phyloP scores from a whole-genome alignment of 2,888 invertebrate species.

The Apotomis turbidana region DNA sequence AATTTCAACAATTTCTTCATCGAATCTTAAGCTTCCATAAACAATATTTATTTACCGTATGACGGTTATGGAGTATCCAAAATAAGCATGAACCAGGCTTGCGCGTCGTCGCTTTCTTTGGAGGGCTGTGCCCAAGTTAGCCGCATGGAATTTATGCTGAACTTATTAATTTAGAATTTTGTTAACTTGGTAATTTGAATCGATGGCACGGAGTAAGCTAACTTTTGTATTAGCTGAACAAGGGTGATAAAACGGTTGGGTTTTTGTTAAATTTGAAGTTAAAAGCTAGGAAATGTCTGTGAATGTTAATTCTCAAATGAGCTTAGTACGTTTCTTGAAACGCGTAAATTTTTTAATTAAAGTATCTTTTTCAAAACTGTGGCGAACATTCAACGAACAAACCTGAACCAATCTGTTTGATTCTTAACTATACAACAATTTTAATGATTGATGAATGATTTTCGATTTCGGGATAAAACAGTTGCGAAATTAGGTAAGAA shows the following conservation, averaged over 20 bases:
- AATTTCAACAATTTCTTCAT: constrained; percentile 59
- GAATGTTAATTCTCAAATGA: too few species aligned
- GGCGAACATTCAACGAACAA: too few species aligned
- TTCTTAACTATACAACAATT: too few species aligned
- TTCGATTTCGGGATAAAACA: too few species aligned
- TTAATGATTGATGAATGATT: too few species aligned
- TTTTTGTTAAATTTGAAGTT: constrained; percentile 43
- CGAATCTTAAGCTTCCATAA: constrained; percentile 57
- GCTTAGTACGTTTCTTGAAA: too few species aligned
- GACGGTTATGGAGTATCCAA: constrained; percentile 17
- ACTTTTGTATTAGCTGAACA: constrained; percentile 65
- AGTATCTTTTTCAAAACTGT: too few species aligned
- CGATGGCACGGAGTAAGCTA: constrained; percentile 57
- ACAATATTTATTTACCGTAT: constrained; percentile 59
- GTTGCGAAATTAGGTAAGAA: too few species aligned
- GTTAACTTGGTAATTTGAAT: constrained; percentile 66
- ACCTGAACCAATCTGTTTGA: too few species aligned
- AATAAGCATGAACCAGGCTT: constrained; percentile 20
- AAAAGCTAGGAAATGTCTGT: too few species aligned
- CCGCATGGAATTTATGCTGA: constrained; percentile 59
- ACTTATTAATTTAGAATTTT: constrained; percentile 63
- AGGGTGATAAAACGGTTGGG: constrained; percentile 55
- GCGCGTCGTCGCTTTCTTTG: background rate
- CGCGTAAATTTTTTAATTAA: too few species aligned
- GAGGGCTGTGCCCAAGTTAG: constrained; percentile 37